A percentile compares a stretch with the other conserved stretches of the same genome.
These are phyloP conservation scores for Morus bassanus DNA, from an alignment of 2,797 vertebrate genomes.

Conservation along the genomic window DNA sequence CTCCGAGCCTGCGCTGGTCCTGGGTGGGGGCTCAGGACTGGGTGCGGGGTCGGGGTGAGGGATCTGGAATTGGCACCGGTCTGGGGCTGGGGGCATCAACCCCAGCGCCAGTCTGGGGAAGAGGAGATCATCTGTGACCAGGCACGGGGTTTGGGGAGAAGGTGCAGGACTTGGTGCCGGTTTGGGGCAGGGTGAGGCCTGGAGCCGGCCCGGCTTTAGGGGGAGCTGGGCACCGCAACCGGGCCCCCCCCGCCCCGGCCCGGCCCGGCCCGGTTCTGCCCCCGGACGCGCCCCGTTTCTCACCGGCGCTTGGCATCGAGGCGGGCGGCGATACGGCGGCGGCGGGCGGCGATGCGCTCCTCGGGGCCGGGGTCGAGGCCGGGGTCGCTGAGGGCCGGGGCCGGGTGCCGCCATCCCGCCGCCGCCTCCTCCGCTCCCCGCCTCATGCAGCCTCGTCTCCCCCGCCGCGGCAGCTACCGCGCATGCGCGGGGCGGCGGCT, in stretches of 20 bases:
- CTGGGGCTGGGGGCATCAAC: too few relatives aligned
- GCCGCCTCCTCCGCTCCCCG: neutral
- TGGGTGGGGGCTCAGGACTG: neutral
- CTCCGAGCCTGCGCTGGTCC: neutral
- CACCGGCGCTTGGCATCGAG: slow-evolving; percentile 72
- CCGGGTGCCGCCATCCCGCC: neutral
- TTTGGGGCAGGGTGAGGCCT: neutral
- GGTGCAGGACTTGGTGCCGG: too few relatives aligned
- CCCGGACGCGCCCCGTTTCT: neutral
- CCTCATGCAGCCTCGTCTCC: neutral
- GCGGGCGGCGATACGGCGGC: slow-evolving; percentile 68
- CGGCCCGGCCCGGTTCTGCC: too few relatives aligned
- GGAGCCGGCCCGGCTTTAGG: rapidly evolving
- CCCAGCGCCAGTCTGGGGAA: neutral
- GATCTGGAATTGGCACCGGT: too few relatives aligned
- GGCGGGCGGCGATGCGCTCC: slow-evolving; percentile 76
- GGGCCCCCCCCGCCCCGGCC: too few relatives aligned
- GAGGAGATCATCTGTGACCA: neutral
- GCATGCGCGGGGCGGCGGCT: neutral
- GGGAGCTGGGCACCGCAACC: too few relatives aligned
- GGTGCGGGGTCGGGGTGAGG: neutral
- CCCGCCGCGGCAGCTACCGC: neutral
- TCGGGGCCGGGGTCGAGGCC: neutral
- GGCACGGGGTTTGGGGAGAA: rapidly evolving
- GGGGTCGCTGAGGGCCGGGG: too few relatives aligned